Base-by-base conservation (phyloP, 2,797 vertebrate species). In the Champsocephalus gunnari region DNA sequence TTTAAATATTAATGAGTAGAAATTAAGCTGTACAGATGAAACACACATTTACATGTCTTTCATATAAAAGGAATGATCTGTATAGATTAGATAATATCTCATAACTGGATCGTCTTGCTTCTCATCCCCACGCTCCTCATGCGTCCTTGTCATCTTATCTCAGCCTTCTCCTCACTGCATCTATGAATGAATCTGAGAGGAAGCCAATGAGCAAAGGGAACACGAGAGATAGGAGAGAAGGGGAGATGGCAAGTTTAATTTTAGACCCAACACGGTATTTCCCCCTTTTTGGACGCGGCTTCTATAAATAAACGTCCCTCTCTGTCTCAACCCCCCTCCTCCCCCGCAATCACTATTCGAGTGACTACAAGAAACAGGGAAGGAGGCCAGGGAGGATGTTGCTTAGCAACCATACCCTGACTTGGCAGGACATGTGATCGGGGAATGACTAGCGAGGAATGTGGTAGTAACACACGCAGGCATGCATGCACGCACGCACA, bases 261-360 rank as follows among this genome's bases (percentile, higher is more conserved):
- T 92, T 93, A 93, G 91, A 86, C 66, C 50, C 65, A 11, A 81
- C 70, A 70, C 43, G 80, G 85, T 86, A 89, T 87, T 88, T 86
- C 89, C 81, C 82, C 74, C 16, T 70, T 58, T 82, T 74, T 88
- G 80, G 34, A 73, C 74, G 56, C 50, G 12, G 63, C 53, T 82
- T 88, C 92, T 93, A 93, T 88, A 93, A 94, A 94, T 93, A 94
- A 82, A 84, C 86, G 47, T 68, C 9, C n/a, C 61, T 66, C 55
- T 51, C 58, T 3, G 50, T 16, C 55, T 16, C 28, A 32, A 3
- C 14, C 45, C 44, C 66, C 48, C 50, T 45, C 54, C 66, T 43
- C 67, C 79, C 59, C 82, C 70, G 16, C 71, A 67, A 86, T 83
- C 87, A 54, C 71, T 57, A 71, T 64, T 66, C 71, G 73, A 87